Evolutionary conservation across 2,888 invertebrate genomes (phyloP), one percentile per base, ranked within the genome.

Genomic region (Metacarcinus magister): DNA sequence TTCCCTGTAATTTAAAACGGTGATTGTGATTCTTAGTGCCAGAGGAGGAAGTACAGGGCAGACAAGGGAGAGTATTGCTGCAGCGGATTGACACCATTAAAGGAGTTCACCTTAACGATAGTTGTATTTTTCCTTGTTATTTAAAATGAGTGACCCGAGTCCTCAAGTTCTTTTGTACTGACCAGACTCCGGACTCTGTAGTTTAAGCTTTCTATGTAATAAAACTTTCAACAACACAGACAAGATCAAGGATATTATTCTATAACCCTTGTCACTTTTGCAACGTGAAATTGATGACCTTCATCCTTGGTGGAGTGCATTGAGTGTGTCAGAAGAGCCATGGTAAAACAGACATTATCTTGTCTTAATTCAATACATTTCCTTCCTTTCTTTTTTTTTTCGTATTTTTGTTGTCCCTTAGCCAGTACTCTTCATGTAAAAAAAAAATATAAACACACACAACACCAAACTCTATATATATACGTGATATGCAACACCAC

Each of bases 201-300:
- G 92, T 93, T n/a, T 95, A 93, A 93, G 95, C 95, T 95, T 95
- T 95, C 95, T 92, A 95, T 93, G 95, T 95, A 95, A 95, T 95
- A 93, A 95, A 95, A 95, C 82, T 95, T 95, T 82, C 95, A 95
- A 82, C 95, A 92, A 87, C 87, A 82, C 75, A 87, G n/a, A 39
- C 39, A 32, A 39, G 39, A 39, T 87, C 92, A 48, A 92, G 82
- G 92, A 92, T 13, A 82, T 95, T 95, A 44, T 92, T 90, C 39
- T 39, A 39, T 95, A 39, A 43, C 5, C 19, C 32, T 44, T 16
- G 7, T 82, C 75, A 60, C 23, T 46, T 92, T 90, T 54, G 23
- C 48, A 44, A 48, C 75, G 13, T 92, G 28, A 28, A 48, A 46
- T 28, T 46, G 46, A 92, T 46, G 54, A 28, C 28, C 28, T 46